Base-by-base conservation (phyloP, 2,888 invertebrate species). In the Calameuta pallipes region DNA sequence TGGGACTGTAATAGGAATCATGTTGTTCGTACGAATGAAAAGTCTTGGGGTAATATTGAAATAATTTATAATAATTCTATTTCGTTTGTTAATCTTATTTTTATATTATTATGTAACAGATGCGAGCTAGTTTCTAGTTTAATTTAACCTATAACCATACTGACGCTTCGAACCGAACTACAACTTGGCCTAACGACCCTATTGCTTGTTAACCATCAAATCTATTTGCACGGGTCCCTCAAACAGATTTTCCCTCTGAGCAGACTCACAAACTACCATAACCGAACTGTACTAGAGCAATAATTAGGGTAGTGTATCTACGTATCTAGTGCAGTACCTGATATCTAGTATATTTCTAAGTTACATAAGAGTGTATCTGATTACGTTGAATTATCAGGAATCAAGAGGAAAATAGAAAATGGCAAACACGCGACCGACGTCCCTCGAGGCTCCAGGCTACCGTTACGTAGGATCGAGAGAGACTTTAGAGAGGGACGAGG, bases 401-500 rank as follows among this genome's bases (percentile, higher is more conserved):
- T 15, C 56, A 56, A 56, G 56, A 56, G 71, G 30, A 71, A 71
- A 30, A 71, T 71, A 37, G 73, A 37, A 78, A 78, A 78, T 75
- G 75, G 69, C 35, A 74, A 56, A 56, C 56, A 56, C 56, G 9
- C 23, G 23, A 23, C 56, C 2, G 56, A 56, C 23, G 23, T 56
- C 23, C 56, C 56, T 56, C 2, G 56, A 36, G 56, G 23, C 23
- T 56, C 23, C 23, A 9, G 23, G 23, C 56, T 23, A 56, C 23
- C 56, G 23, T 15, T 23, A 56, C 56, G 56, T 4, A 56, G 56
- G 23, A 56, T 56, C 56, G 23, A 23, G 56, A 56, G 23, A 56
- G 56, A 23, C 56, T 56, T 56, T n/a, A 75, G 75, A 77, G 74
- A 75, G 30, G 75, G 34, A 41, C 70, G 77, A 79, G 75, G 71